Evolutionary conservation across 2,888 invertebrate genomes (phyloP).

Genomic region (Cosmia pyralina): DNA sequence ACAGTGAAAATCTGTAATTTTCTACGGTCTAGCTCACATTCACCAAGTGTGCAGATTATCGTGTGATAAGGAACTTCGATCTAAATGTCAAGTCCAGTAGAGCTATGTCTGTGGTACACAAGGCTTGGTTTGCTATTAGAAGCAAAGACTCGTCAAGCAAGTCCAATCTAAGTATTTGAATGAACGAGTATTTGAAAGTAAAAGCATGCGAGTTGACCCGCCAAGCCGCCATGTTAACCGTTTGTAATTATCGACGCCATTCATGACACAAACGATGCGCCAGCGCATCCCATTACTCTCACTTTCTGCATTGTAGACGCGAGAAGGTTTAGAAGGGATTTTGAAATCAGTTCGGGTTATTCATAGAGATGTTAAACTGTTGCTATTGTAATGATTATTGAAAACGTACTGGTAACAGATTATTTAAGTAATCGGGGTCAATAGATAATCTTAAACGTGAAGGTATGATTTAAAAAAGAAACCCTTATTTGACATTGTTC

Average conservation of each 20-base stretch:
- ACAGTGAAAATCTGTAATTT: too few relatives aligned
- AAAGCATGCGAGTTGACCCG: slow-evolving; percentile 65
- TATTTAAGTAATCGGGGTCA: too few relatives aligned
- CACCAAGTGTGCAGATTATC: too few relatives aligned
- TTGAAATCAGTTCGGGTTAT: neutral
- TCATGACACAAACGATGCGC: slow-evolving; percentile 76
- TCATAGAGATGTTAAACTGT: neutral
- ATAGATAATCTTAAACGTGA: too few relatives aligned
- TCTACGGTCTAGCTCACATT: too few relatives aligned
- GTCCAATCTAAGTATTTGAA: slow-evolving; percentile 8
- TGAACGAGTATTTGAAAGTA: slow-evolving; percentile 63
- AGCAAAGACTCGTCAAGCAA: slow-evolving; percentile 17
- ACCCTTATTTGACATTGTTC: neutral
- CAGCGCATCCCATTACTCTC: slow-evolving; percentile 82
- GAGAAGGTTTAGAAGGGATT: slow-evolving; percentile 50
- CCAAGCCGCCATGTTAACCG: slow-evolving; percentile 55
- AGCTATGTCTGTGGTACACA: neutral
- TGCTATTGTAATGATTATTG: neutral
- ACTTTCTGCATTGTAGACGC: slow-evolving; percentile 76
- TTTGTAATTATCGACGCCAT: slow-evolving; percentile 75
- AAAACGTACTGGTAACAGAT: too few relatives aligned
- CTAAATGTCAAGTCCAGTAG: neutral
- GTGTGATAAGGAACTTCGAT: neutral
- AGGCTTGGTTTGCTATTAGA: neutral
- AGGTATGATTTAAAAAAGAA: neutral